Percentiles rank a stretch among this genome's conserved stretches.
Evolutionary conservation across 2,888 invertebrate genomes (phyloP).

Genomic region (Pandemis corylana): DNA sequence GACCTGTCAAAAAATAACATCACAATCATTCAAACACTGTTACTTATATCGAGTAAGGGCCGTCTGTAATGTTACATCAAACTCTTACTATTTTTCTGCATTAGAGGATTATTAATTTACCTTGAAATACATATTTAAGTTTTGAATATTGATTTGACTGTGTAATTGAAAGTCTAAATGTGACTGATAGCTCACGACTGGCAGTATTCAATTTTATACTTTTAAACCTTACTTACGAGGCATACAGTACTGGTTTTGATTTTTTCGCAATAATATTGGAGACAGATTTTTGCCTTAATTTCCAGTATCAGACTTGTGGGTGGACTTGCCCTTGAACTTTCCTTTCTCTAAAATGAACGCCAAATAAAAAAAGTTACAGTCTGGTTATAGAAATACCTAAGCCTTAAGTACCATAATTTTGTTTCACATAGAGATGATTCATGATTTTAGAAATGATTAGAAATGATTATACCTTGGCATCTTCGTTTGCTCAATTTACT

Average conservation of each 20-base stretch:
- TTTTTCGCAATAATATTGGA: slow-evolving; percentile 12
- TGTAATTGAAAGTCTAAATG: neutral
- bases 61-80: too few species aligned
- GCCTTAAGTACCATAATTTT: too few species aligned
- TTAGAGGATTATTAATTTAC: neutral
- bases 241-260: slow-evolving; percentile 13
- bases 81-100: too few species aligned
- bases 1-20: neutral
- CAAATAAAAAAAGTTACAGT: neutral
- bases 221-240: neutral
- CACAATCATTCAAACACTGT: too few species aligned
- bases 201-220: slow-evolving; percentile 6
- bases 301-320: neutral
- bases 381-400: too few species aligned
- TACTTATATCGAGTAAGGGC: too few species aligned
- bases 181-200: slow-evolving; percentile 5
- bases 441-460: too few species aligned
- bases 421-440: too few species aligned
- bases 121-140: slow-evolving; percentile 5
- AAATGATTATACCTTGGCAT: too few species aligned
- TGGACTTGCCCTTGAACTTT: slow-evolving; percentile 9
- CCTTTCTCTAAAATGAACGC: slow-evolving; percentile 2
- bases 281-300: neutral
- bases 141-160: neutral
- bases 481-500: too few species aligned